A percentile compares a stretch with the other conserved stretches of the same genome.
Conservation (phyloP, 2,888 invertebrate species). For the Apamea sordens region DNA sequence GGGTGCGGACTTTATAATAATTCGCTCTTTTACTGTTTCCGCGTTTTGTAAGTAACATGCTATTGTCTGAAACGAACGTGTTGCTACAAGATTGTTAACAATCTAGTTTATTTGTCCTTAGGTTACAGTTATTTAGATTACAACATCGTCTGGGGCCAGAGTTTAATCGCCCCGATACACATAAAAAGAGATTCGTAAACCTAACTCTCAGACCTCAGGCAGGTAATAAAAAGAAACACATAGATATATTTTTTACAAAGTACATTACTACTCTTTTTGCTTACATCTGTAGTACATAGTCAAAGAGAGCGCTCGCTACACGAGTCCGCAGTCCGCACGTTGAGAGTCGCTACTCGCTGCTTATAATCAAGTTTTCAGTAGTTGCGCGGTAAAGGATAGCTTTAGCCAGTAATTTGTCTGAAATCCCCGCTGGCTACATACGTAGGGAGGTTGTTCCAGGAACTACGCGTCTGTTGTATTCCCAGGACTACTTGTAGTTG, state of each 20-base stretch:
- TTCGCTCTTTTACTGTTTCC: slow-evolving; percentile 55
- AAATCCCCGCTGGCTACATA: slow-evolving; percentile 70
- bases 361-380: slow-evolving; percentile 72
- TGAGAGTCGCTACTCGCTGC: slow-evolving; percentile 42
- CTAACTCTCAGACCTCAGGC: slow-evolving; percentile 11
- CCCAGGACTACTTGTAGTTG: slow-evolving; percentile 61
- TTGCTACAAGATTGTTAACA: slow-evolving; percentile 34
- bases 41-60: slow-evolving; percentile 50
- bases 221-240: slow-evolving; percentile 25
- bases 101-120: slow-evolving; percentile 33
- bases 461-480: slow-evolving; percentile 58
- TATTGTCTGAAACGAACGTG: slow-evolving; percentile 44
- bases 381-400: slow-evolving; percentile 70
- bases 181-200: slow-evolving; percentile 8
- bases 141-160: neutral
- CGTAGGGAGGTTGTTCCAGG: slow-evolving; percentile 54
- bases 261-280: slow-evolving; percentile 7
- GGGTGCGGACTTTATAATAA: slow-evolving; percentile 52
- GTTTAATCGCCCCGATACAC: slow-evolving; percentile 4
- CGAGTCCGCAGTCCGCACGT: slow-evolving; percentile 27
- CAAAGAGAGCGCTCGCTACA: slow-evolving; percentile 30
- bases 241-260: slow-evolving; percentile 16
- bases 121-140: slow-evolving; percentile 15
- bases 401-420: slow-evolving; percentile 68
- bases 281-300: slow-evolving; percentile 16